Evolutionary conservation across 2,797 vertebrate species (phyloP), one percentile per base, ranked within the genome.

Genomic region (Sciurus carolinensis): DNA sequence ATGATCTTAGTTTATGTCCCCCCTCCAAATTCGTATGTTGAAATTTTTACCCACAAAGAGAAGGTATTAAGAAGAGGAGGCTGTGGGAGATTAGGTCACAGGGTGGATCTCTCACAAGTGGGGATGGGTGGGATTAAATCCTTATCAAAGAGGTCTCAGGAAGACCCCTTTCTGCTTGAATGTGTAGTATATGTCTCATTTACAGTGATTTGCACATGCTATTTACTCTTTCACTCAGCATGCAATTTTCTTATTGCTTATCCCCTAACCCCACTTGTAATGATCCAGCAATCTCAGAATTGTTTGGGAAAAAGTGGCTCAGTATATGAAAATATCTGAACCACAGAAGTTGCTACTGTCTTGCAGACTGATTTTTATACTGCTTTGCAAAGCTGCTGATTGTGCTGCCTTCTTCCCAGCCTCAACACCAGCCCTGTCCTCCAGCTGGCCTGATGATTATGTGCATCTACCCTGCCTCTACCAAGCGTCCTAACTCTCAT

Each of bases 271-370:
- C 28, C 6, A 64, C 36, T n/a, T 91, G 39, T 64, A 94, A 87
- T 80, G n/a, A 80, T 72, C 9, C 28, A 94, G 67, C 47, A 62
- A 88, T 72, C 36, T 18, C 52, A 67, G 10, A 94, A 36, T 64
- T 67, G 13, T 87, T 93, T 72, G 42, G n/a, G n/a, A 91, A 95
- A 64, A 95, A 2, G 62, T 67, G n/a, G 28, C 59, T 47, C 84
- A 33, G 1, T 50, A 1, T 64, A 36, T 80, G 52, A 91, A 80
- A 87, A 67, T 79, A 57, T 33, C 39, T 91, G 71, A 93, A 62
- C 14, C 39, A 81, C 12, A 30, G 59, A 87, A 94, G 24, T 28
- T 69, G 7, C n/a, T 44, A 69, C 36, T 24, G 6, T 72, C 10
- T 12, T 57, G 11, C 13, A 36, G 39, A 77, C 2, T 22, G 69